These are phyloP conservation scores for Temnothorax unifasciatus DNA, from an alignment of 2,888 invertebrate species.

Conservation along the genomic window DNA sequence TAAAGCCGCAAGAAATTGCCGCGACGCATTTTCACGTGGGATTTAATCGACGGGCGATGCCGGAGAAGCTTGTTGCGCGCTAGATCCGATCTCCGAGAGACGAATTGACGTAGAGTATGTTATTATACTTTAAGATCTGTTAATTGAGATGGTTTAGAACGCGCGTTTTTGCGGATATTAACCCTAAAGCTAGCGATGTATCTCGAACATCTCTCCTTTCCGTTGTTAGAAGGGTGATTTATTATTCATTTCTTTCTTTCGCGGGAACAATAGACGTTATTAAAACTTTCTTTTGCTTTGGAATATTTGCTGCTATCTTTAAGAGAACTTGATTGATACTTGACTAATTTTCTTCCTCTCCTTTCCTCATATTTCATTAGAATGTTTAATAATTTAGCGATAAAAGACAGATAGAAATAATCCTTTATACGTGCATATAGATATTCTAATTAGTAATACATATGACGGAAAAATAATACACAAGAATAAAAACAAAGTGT, in stretches of 20 bases:
- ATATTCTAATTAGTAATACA: background rate
- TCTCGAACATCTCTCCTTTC: constrained; percentile 8
- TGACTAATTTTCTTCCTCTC: background rate
- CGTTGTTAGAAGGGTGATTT: background rate
- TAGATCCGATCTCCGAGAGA: constrained; percentile 13
- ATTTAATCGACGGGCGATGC: constrained; percentile 31
- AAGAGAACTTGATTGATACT: background rate
- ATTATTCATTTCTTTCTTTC: background rate
- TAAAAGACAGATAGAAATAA: too few species aligned
- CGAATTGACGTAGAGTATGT: background rate
- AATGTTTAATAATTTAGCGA: background rate
- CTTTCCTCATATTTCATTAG: too few species aligned
- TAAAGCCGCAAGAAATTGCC: constrained; percentile 25
- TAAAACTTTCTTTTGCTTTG: constrained; percentile 13
- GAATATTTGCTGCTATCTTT: background rate
- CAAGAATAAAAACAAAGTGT: background rate
- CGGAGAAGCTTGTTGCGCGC: background rate
- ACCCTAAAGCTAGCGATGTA: background rate
- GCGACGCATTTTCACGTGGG: constrained; percentile 23
- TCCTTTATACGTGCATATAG: background rate
- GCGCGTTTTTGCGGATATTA: constrained; percentile 33
- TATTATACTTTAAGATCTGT: constrained; percentile 24
- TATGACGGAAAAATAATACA: background rate
- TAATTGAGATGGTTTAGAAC: background rate
- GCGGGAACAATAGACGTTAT: background rate